phyloP scores from a whole-genome alignment of 2,113 vertebrate species.

The Chloebia gouldiae region DNA sequence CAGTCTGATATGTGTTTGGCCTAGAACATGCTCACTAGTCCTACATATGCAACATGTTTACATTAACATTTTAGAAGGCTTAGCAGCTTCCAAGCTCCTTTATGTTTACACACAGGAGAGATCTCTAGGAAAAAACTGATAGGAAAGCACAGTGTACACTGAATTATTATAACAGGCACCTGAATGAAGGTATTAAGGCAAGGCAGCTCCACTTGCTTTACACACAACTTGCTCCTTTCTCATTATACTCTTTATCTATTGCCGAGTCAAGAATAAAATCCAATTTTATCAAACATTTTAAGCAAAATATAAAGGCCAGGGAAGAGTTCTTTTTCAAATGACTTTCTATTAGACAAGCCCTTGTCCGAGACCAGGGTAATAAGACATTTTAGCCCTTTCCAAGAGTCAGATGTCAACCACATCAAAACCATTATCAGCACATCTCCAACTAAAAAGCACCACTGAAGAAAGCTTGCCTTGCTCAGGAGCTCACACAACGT shows the following conservation, averaged over 20 bases:
- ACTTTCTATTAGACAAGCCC: not conserved
- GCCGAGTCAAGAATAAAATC: not conserved
- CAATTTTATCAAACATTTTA: not conserved
- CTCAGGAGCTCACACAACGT: not conserved
- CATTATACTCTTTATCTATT: not conserved
- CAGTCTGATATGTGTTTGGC: not conserved
- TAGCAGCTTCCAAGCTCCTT: not conserved
- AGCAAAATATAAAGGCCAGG: not conserved
- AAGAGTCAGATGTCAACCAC: not conserved
- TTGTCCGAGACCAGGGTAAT: not conserved
- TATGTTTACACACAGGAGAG: not conserved
- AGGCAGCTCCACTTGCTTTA: not conserved
- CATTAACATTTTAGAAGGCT: not conserved
- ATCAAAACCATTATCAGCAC: not conserved
- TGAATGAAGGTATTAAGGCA: not conserved
- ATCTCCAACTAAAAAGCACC: not conserved
- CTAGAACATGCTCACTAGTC: not conserved
- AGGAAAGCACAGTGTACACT: not conserved
- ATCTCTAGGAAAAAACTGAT: not conserved
- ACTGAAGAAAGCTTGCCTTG: not conserved
- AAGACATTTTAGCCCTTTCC: not conserved
- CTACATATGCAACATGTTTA: not conserved
- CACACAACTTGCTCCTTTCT: not conserved
- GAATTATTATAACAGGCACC: not conserved
- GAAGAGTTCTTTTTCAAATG: not conserved